Evolutionary conservation across 2,113 vertebrate species (phyloP).

Genomic region (Gulo gulo): DNA sequence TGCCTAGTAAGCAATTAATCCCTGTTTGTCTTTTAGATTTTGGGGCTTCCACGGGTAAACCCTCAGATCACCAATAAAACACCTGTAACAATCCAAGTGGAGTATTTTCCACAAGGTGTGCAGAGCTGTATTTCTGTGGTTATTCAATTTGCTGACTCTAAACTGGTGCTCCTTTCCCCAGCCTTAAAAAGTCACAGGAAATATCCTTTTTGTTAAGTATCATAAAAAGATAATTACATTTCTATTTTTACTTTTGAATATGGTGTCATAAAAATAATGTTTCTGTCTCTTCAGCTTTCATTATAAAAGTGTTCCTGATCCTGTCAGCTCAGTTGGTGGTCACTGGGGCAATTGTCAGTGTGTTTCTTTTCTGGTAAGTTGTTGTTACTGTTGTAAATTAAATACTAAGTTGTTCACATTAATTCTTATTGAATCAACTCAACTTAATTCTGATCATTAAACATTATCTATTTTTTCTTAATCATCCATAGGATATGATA

Average conservation of each 20-base stretch:
- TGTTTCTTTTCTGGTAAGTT: constrained; percentile 89
- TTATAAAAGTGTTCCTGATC: constrained; percentile 87
- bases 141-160: neutral
- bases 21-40: neutral
- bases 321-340: constrained; percentile 85
- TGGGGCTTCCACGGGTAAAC: neutral
- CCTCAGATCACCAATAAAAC: neutral
- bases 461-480: neutral
- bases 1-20: neutral
- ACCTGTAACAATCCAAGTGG: neutral
- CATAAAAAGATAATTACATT: neutral
- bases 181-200: neutral
- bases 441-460: constrained; percentile 11
- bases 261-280: neutral
- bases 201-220: neutral
- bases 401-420: neutral
- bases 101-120: neutral
- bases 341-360: constrained; percentile 84
- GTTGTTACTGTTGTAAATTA: neutral
- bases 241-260: neutral
- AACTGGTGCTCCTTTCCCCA: neutral
- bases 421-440: neutral
- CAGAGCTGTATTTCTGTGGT: neutral
- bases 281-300: constrained; percentile 82
- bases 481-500: neutral